Conservation (phyloP, 2,113 vertebrate species). For the Sebastes schlegelii region DNA sequence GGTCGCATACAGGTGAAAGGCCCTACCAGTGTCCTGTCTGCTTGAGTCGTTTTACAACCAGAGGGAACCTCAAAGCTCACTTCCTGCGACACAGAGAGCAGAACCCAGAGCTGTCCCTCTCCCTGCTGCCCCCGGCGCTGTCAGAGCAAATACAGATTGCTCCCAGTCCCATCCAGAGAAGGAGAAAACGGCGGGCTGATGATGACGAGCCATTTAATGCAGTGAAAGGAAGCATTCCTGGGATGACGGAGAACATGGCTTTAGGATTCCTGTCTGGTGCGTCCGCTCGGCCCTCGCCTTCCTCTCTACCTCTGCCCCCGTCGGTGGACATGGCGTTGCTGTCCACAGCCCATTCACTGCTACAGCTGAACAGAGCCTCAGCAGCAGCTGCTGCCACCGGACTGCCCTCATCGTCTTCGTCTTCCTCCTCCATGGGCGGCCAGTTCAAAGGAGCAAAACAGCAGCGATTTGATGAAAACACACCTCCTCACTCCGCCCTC, state of each 20-base stretch:
- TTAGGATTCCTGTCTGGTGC: slow-evolving; percentile 80
- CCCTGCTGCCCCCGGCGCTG: slow-evolving; percentile 87
- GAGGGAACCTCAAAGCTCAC: slow-evolving; percentile 94
- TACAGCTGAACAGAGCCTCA: slow-evolving; percentile 84
- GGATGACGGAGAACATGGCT: slow-evolving; percentile 81
- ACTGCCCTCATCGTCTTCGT: slow-evolving; percentile 77
- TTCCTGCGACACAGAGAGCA: slow-evolving; percentile 93
- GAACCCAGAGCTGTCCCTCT: slow-evolving; percentile 93
- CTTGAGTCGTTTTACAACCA: slow-evolving; percentile 93
- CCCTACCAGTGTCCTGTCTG: slow-evolving; percentile 95
- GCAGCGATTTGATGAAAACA: slow-evolving; percentile 87
- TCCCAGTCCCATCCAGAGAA: slow-evolving; percentile 77
- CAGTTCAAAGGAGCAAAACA: slow-evolving; percentile 84
- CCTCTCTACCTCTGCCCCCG: slow-evolving; percentile 84
- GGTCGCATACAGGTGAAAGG: slow-evolving; percentile 93
- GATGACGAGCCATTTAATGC: slow-evolving; percentile 82
- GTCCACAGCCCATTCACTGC: slow-evolving; percentile 85
- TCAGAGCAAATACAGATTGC: slow-evolving; percentile 77
- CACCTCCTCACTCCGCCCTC: slow-evolving; percentile 82
- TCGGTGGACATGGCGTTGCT: slow-evolving; percentile 86
- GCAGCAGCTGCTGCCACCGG: slow-evolving; percentile 77
- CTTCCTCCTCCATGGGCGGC: slow-evolving; percentile 80
- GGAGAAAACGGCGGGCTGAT: slow-evolving; percentile 82
- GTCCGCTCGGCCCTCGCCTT: slow-evolving; percentile 75
- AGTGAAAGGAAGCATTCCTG: slow-evolving; percentile 78